Conservation (phyloP, 2,888 invertebrate species). For the Latrodectus elegans region DNA sequence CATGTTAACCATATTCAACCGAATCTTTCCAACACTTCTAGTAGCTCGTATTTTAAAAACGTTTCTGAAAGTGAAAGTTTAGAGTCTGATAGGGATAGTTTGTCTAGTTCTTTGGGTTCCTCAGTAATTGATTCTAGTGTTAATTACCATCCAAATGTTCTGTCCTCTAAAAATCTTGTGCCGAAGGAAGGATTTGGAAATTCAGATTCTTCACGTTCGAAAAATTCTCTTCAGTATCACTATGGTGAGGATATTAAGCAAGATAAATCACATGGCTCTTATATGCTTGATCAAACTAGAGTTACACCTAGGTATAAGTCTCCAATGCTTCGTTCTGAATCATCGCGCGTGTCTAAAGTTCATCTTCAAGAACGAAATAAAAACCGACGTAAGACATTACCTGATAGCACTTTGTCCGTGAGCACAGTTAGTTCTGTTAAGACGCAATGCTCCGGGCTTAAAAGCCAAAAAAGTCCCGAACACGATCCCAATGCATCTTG, state of each 20-base stretch:
- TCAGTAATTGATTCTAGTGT: neutral
- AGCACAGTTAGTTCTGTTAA: neutral
- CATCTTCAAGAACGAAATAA: conserved; percentile 12
- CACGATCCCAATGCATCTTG: conserved; percentile 68
- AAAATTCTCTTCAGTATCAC: neutral
- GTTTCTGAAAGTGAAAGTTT: neutral
- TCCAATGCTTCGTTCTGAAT: conserved; percentile 44
- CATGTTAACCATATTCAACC: neutral
- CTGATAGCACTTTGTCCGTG: conserved; percentile 37
- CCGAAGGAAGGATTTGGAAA: neutral
- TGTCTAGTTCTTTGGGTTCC: neutral
- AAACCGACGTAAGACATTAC: conserved; percentile 44
- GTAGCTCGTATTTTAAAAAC: neutral
- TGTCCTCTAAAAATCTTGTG: neutral
- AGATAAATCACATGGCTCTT: neutral
- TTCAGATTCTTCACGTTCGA: conserved; percentile 3
- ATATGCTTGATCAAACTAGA: neutral
- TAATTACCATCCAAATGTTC: neutral
- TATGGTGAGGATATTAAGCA: conserved; percentile 6
- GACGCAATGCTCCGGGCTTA: neutral
- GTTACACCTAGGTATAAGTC: conserved; percentile 19
- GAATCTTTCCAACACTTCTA: neutral
- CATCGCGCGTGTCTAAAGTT: conserved; percentile 44
- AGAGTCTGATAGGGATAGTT: neutral
- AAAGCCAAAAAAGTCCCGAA: conserved; percentile 29